A percentile compares a stretch with the other conserved stretches of the same genome.
Conservation (phyloP, 2,797 vertebrate species). For the Selene dorsalis region DNA sequence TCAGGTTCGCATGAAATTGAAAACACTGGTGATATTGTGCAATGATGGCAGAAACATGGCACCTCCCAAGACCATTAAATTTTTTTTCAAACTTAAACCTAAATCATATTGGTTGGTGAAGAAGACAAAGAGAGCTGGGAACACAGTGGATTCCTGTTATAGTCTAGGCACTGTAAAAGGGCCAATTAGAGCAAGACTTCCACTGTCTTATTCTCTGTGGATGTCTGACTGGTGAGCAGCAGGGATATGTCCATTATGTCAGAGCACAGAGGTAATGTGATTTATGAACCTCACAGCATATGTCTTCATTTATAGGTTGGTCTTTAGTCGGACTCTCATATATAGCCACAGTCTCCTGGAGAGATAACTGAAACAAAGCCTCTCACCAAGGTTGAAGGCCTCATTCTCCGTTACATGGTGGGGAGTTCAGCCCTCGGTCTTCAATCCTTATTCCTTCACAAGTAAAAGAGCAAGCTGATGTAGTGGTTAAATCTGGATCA, state of each 20-base stretch:
- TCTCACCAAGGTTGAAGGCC: background rate
- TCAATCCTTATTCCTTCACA: background rate
- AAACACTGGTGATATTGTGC: background rate
- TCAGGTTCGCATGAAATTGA: background rate
- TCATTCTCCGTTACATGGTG: too few species aligned
- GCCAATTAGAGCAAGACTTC: constrained; percentile 7
- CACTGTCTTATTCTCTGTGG: background rate
- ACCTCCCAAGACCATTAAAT: constrained; percentile 9
- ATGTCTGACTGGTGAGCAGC: constrained; percentile 9
- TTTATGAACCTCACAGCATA: background rate
- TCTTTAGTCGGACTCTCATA: background rate
- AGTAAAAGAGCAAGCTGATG: background rate
- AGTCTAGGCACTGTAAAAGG: background rate
- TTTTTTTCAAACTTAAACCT: background rate
- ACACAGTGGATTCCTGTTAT: constrained; percentile 3
- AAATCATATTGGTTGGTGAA: constrained; percentile 4
- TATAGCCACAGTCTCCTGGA: background rate
- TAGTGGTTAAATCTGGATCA: background rate
- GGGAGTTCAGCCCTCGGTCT: background rate
- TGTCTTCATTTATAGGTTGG: constrained; percentile 11
- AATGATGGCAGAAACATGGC: background rate
- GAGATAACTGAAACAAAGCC: background rate
- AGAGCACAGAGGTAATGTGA: constrained; percentile 4
- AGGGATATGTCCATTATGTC: constrained; percentile 31
- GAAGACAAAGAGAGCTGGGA: constrained; percentile 9